Evolutionary conservation across 1,140 invertebrate species (phyloP).

Genomic region (Muscidifurax raptorellus): DNA sequence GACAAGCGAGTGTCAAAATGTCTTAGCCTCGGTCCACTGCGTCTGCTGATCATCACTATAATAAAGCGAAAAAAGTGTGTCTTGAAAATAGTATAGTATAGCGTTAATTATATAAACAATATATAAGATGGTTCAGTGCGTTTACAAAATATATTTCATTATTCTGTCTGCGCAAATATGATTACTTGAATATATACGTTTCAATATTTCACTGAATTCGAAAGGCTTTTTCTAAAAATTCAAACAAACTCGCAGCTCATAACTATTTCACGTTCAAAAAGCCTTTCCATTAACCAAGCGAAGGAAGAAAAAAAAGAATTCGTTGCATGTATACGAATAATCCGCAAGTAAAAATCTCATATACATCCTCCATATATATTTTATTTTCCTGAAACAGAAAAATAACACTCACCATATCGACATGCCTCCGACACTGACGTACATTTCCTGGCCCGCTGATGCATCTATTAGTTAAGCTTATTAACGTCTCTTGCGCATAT

Average conservation of each 20-base stretch:
- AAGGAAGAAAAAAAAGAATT: no score
- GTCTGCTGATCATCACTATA: no score
- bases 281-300: no score
- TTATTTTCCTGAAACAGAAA: neutral
- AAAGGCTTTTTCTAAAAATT: neutral
- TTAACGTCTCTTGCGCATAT: neutral
- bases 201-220: neutral
- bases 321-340: neutral
- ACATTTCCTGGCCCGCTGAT: neutral
- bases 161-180: no score
- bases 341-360: neutral
- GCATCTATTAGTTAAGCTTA: neutral
- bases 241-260: neutral
- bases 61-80: no score
- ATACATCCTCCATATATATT: neutral
- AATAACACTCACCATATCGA: neutral
- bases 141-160: no score
- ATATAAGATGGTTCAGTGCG: no score
- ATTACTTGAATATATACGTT: no score
- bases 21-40: no score
- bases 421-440: neutral
- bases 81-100: no score
- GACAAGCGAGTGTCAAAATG: no score
- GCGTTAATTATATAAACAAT: no score
- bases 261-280: neutral